Conservation (phyloP, 2,797 vertebrate genomes). For the Darevskia mixta region DNA sequence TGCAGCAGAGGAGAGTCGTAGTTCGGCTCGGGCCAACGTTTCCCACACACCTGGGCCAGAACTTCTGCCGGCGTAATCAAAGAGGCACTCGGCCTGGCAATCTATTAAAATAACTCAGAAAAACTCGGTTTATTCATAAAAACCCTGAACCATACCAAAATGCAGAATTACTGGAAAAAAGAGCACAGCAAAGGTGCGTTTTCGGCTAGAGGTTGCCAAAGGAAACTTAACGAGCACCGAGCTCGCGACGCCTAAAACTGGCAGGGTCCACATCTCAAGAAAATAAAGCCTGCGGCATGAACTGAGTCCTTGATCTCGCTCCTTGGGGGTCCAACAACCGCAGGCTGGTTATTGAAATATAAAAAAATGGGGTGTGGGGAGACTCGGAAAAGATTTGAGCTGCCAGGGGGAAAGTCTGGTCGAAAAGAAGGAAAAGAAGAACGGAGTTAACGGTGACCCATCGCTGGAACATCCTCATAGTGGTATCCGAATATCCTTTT, state of each 20-base stretch:
- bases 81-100: fast-evolving
- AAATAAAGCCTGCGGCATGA: too few species aligned
- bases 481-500: not conserved
- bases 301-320: too few species aligned
- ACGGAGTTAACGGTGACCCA: not conserved
- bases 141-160: not conserved
- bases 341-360: too few species aligned
- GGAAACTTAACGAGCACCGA: not conserved
- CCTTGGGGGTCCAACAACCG: too few species aligned
- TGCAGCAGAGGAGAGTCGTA: too few species aligned
- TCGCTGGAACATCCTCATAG: not conserved
- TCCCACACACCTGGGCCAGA: not conserved
- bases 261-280: too few species aligned
- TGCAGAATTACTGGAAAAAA: not conserved
- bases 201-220: not conserved
- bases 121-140: not conserved
- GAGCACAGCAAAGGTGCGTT: not conserved
- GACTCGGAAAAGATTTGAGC: too few species aligned
- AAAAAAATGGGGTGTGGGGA: too few species aligned
- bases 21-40: too few species aligned
- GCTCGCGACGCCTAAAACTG: too few species aligned
- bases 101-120: not conserved
- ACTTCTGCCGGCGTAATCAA: too few species aligned
- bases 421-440: not conserved
- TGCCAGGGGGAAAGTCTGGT: too few species aligned